Evolutionary conservation across 2,888 invertebrate species (phyloP), one percentile per base, ranked within the genome.

Genomic region (Bursaphelenchus okinawaensis): DNA sequence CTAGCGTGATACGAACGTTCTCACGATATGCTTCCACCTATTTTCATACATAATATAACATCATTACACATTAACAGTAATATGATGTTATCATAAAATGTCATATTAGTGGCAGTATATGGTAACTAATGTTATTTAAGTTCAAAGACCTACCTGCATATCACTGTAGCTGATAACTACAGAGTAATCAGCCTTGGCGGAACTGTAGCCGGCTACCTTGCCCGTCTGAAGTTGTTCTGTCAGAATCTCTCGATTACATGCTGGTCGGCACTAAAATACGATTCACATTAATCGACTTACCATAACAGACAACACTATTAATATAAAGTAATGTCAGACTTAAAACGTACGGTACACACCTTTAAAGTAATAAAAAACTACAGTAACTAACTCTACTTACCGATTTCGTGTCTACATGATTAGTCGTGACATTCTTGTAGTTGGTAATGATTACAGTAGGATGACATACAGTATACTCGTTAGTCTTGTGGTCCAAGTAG

Each of bases 221-320:
- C 40, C 40, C 16, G 40, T 40, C 40, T 40, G 40, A 3, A 40
- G n/a, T 40, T 40, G 40, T n/a, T 40, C 40, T 16, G 40, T 40
- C 12, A 40, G 12, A n/a, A 40, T 40, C 40, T 40, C 40, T n/a
- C 60, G 31, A n/a, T 40, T 22, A 6, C 60, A 59, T 55, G 60
- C 60, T 12, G 52, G 52, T 22, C 50, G n/a, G 22, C 60, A 59
- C 60, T 59, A 26, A 29, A 59, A 51, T 54, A 9, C 16, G 16
- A 58, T 2, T 26, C 19, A 3, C 12, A 57, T 57, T 40, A 40
- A n/a, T n/a, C n/a, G n/a, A n/a, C n/a, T n/a, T n/a, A n/a, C n/a
- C n/a, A n/a, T n/a, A n/a, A n/a, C n/a, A n/a, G n/a, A n/a, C n/a
- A n/a, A n/a, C n/a, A n/a, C n/a, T n/a, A n/a, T n/a, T n/a, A n/a